Evolutionary conservation across 2,113 vertebrate species (phyloP), one percentile per base, ranked within the genome.

Genomic region (Aphyosemion australe): DNA sequence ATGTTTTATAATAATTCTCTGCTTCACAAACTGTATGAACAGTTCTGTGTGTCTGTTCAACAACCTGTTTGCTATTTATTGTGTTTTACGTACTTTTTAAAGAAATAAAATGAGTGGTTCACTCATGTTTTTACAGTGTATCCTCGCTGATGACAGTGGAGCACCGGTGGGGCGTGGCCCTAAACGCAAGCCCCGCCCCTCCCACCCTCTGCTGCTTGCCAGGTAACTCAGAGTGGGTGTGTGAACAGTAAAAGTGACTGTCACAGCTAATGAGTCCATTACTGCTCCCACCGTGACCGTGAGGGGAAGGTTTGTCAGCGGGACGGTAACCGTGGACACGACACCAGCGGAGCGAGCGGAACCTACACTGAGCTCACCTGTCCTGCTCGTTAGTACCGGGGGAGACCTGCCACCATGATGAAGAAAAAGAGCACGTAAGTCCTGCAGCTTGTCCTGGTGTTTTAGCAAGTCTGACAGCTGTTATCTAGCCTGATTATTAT

Each of bases 401-500:
- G 84, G 78, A 69, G 69, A 73, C 19, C 84, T 51, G 77, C 49
- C 86, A 90, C 21, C 60, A 92, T 91, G 90, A 89, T 72, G 65
- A 91, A 48, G 18, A 78, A 8, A 19, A 91, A 88, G 63, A 53
- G 61, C 64, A 82, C 26, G 26, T 26, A 26, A 1, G 26, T 26
- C 26, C 5, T 26, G 26, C 26, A 26, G 26, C 26, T 26, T 26
- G 26, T 26, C 26, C 26, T 26, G 26, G 26, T 26, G 26, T 26
- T 26, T 26, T n/a, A n/a, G n/a, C n/a, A n/a, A n/a, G n/a, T 5
- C 26, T 26, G 26, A 4, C 26, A 26, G 26, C 26, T 26, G 26
- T 26, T 2, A 5, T 26, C 3, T 26, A 26, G 26, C 26, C 26
- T 26, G 5, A 5, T 26, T 26, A 26, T 26, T 26, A 26, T 26